phyloP scores from a whole-genome alignment of 2,797 vertebrate genomes.

The Pipistrellus pipistrellus region DNA sequence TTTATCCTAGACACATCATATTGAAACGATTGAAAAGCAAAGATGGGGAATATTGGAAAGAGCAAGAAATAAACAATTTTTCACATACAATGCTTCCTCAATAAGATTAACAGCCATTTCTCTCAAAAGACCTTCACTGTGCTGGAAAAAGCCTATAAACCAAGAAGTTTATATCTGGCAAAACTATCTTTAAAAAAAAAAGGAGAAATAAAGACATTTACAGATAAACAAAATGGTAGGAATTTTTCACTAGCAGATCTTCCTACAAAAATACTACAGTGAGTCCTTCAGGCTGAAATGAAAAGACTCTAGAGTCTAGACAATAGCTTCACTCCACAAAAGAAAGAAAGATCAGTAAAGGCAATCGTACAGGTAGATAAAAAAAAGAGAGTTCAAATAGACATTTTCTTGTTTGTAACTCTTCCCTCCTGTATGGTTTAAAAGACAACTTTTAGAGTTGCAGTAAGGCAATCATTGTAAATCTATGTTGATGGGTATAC shows the following conservation, averaged over 20 bases:
- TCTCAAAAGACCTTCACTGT: background rate
- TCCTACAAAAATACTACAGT: background rate
- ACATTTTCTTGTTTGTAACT: background rate
- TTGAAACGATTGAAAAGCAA: background rate
- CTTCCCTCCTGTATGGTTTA: background rate
- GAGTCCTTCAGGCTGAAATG: background rate
- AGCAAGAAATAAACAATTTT: constrained; percentile 12
- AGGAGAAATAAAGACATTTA: background rate
- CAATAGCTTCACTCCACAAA: background rate
- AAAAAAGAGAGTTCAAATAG: background rate
- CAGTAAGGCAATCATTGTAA: background rate
- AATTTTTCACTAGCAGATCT: background rate
- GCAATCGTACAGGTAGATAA: background rate
- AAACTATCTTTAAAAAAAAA: background rate
- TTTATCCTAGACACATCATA: background rate
- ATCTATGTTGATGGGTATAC: background rate
- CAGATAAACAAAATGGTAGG: background rate
- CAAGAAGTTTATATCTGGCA: background rate
- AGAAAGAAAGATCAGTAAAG: background rate
- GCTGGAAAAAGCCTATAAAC: background rate
- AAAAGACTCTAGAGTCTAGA: background rate
- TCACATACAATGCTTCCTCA: background rate
- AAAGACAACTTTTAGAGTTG: background rate
- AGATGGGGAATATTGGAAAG: background rate
- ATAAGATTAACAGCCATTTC: background rate